These are phyloP conservation scores for Lepus americanus DNA, from an alignment of 2,113 vertebrate genomes.

Conservation along the genomic window DNA sequence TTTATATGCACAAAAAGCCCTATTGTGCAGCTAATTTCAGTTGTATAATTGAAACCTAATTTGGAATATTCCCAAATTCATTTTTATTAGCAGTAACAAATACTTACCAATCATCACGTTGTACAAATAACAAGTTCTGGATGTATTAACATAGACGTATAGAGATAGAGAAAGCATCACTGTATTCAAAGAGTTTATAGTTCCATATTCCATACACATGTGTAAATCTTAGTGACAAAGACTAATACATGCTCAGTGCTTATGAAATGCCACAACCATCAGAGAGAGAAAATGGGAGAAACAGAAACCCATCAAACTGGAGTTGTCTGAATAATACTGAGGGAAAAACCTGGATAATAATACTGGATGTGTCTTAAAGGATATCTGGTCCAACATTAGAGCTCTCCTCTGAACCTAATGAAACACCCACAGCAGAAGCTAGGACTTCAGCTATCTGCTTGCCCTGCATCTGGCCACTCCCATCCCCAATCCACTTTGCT, in stretches of 20 bases:
- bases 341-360: neutral
- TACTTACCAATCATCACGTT: conserved; percentile 45
- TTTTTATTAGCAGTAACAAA: conserved; percentile 70
- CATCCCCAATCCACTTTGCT: neutral
- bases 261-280: neutral
- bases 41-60: conserved; percentile 69
- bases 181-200: neutral
- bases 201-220: neutral
- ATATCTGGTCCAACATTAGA: neutral
- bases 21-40: conserved; percentile 67
- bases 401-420: neutral
- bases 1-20: conserved; percentile 65
- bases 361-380: neutral
- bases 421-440: neutral
- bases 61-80: conserved; percentile 54
- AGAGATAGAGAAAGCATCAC: neutral
- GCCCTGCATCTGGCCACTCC: neutral
- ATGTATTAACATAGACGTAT: neutral
- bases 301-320: neutral
- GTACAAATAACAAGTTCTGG: neutral
- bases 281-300: neutral
- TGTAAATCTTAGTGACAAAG: neutral
- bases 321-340: neutral
- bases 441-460: fast-evolving
- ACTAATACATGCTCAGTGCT: neutral